Conservation (phyloP, 2,113 vertebrate genomes). For the Sardina pilchardus region DNA sequence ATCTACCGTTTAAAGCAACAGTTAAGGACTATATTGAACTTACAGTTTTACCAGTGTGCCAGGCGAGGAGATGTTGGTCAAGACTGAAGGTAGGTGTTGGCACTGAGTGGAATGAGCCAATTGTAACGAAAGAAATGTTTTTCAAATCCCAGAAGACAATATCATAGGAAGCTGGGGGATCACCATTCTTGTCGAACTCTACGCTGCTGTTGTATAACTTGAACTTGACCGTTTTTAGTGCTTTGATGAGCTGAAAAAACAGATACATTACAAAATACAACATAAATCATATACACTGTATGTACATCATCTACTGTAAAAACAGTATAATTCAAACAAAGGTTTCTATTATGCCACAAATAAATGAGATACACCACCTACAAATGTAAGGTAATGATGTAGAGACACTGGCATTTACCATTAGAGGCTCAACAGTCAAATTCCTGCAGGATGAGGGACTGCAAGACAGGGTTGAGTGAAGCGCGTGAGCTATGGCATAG, state of each 20-base stretch:
- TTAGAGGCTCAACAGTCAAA: slow-evolving; percentile 65
- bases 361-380: not conserved
- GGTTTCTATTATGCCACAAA: no score
- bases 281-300: not conserved
- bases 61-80: slow-evolving; percentile 50
- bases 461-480: slow-evolving; percentile 61
- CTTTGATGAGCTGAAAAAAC: slow-evolving; percentile 27
- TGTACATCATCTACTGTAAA: no score
- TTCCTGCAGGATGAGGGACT: slow-evolving; percentile 49
- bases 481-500: slow-evolving; percentile 47
- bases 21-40: slow-evolving; percentile 14
- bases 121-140: not conserved
- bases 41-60: slow-evolving; percentile 51
- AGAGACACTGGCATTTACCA: slow-evolving; percentile 58
- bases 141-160: slow-evolving; percentile 70
- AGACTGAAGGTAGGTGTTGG: slow-evolving; percentile 51
- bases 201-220: slow-evolving; percentile 55
- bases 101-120: slow-evolving; percentile 59
- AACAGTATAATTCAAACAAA: no score
- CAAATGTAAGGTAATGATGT: not conserved
- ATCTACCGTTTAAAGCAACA: not conserved
- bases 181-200: slow-evolving; percentile 61
- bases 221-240: slow-evolving; percentile 64
- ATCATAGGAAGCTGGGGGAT: slow-evolving; percentile 60
- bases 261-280: not conserved